Conservation (phyloP, 2,797 vertebrate genomes). For the Syngnathus rostellatus region DNA sequence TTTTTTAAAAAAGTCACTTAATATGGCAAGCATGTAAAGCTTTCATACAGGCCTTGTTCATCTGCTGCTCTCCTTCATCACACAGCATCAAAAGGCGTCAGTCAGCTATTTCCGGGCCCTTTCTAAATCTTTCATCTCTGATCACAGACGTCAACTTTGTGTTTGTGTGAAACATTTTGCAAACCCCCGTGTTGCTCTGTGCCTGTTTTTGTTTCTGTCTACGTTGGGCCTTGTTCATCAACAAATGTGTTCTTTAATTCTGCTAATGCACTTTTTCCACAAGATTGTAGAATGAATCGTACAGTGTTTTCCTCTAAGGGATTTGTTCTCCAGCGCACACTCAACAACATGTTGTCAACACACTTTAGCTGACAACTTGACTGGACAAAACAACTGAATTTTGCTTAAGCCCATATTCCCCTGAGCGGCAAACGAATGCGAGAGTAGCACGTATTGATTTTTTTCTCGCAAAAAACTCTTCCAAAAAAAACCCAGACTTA, state of each 20-base stretch:
- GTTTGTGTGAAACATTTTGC: neutral
- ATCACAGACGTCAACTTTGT: neutral
- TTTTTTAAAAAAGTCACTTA: neutral
- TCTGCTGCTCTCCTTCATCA: constrained; percentile 31
- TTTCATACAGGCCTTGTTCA: constrained; percentile 19
- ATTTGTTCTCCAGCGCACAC: neutral
- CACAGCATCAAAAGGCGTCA: constrained; percentile 27
- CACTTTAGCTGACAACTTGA: neutral
- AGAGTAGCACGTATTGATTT: no score
- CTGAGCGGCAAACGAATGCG: no score
- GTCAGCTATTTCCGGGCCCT: constrained; percentile 25
- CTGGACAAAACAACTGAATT: neutral
- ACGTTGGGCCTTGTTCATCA: neutral
- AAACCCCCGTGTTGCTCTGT: neutral
- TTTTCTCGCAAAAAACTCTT: no score
- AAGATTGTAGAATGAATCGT: neutral
- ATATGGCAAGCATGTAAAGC: neutral
- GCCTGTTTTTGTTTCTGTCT: neutral
- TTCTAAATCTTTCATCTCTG: neutral
- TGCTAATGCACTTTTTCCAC: neutral
- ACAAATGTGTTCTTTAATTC: neutral
- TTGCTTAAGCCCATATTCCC: neutral
- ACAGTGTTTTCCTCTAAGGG: neutral
- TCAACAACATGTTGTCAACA: neutral
- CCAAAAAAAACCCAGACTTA: no score